Base-by-base conservation (phyloP, 2,888 invertebrate species). In the Zygogramma bicolorata region DNA sequence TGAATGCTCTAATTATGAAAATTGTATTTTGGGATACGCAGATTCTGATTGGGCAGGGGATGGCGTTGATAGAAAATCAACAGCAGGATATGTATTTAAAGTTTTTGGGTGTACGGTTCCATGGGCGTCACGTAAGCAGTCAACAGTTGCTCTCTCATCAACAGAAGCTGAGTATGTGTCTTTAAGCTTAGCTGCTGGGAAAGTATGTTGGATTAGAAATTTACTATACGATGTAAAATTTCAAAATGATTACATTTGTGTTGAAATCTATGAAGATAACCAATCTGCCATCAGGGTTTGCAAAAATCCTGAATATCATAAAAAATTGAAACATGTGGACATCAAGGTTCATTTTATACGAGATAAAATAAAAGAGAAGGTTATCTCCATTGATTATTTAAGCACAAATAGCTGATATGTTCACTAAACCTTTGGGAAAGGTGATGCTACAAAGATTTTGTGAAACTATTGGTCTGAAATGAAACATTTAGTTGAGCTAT, bases 71-170 rank as follows among this genome's bases (percentile, higher is more conserved):
- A 40, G 69, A 49, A 72, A 70, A 46, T 73, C 68, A 46, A 68
- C 70, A 20, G 13, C 80, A 7, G 82, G 84, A n/a, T 82, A 75
- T 57, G n/a, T 81, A 8, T 75, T 83, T 29, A 65, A 73, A 68
- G 58, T 83, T 0, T 79, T 73, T 68, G 81, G 80, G 20, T 76
- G 76, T 60, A 77, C 80, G 0, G 77, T 84, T 27, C 58, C 67
- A 10, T 85, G 84, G 84, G 70, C 68, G 2, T 80, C 81, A 20
- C 79, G 75, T 34, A 83, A 78, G 68, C 84, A 84, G 69, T 65
- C 40, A 13, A 57, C 60, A 7, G 73, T 73, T 15, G 49, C 71
- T n/a, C 15, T 72, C 15, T 74, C 71, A 62, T 49, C 65, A 74
- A 49, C 82, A 80, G 25, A 78, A 80, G 1, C 68, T 80, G 13